Evolutionary conservation across 2,113 vertebrate genomes (phyloP).

Genomic region (Proteles cristata): DNA sequence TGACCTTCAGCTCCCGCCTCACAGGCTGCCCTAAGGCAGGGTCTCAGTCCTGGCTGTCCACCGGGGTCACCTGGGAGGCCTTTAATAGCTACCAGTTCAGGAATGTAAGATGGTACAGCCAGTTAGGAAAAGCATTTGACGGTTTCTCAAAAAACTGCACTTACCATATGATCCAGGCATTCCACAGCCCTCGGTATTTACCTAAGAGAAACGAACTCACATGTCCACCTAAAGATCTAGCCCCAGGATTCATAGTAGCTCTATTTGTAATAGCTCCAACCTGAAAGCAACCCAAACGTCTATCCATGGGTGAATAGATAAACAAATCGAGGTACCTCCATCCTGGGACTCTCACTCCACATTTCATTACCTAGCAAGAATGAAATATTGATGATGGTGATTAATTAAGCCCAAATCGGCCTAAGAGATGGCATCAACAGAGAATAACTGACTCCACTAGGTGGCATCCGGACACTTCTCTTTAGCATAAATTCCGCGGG

Average conservation of each 20-base stretch:
- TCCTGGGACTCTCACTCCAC: neutral
- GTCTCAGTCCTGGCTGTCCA: neutral
- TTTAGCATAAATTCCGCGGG: neutral
- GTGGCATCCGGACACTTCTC: neutral
- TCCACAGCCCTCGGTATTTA: neutral
- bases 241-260: neutral
- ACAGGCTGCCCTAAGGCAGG: neutral
- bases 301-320: neutral
- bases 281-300: neutral
- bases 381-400: neutral
- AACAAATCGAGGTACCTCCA: neutral
- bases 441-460: neutral
- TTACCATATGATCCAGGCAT: neutral
- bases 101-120: neutral
- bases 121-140: neutral
- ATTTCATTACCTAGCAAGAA: neutral
- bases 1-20: neutral
- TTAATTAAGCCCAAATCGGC: neutral
- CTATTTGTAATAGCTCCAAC: neutral
- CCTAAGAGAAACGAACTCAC: neutral
- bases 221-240: neutral
- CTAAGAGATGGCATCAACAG: accelerated
- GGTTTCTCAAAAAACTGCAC: constrained; percentile 25
- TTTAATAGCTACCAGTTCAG: neutral
- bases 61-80: neutral